A percentile compares a stretch with the other conserved stretches of the same genome.
Evolutionary conservation across 2,888 invertebrate species (phyloP).

Genomic region (Patella ulyssiponensis): DNA sequence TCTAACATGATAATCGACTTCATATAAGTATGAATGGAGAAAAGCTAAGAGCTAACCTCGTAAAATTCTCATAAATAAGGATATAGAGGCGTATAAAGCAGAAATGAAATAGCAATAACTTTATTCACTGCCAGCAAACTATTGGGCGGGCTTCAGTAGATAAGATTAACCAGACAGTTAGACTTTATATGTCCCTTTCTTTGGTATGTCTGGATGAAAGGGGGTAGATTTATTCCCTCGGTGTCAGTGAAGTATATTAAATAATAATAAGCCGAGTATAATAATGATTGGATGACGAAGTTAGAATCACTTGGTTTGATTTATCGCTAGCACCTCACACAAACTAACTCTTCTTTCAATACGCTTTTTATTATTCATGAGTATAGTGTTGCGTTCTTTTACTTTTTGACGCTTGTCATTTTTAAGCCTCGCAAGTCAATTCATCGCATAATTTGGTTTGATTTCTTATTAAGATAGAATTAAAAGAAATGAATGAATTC

Average conservation of each 20-base stretch:
- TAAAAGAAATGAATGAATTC: too few species aligned
- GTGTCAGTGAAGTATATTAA: slow-evolving; percentile 4
- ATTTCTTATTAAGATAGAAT: too few species aligned
- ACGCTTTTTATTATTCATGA: too few species aligned
- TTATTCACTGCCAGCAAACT: background rate
- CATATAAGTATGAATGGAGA: too few species aligned
- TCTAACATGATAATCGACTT: too few species aligned
- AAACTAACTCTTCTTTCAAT: too few species aligned
- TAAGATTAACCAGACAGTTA: background rate
- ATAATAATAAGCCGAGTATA: background rate
- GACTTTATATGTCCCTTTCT: background rate
- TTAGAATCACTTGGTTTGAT: background rate
- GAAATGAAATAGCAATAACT: slow-evolving; percentile 10
- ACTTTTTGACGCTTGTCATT: too few species aligned
- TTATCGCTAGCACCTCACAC: background rate
- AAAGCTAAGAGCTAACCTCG: background rate
- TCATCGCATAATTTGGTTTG: too few species aligned
- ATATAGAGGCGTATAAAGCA: slow-evolving; percentile 1
- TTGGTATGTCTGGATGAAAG: too few species aligned
- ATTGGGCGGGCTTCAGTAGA: background rate
- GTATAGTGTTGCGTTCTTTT: too few species aligned
- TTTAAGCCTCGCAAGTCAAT: too few species aligned
- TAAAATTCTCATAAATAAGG: slow-evolving; percentile 11
- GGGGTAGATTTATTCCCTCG: background rate
- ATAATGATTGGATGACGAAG: slow-evolving; percentile 1